phyloP scores from a whole-genome alignment of 1,140 invertebrate genomes.

The Sitobion miscanthi region DNA sequence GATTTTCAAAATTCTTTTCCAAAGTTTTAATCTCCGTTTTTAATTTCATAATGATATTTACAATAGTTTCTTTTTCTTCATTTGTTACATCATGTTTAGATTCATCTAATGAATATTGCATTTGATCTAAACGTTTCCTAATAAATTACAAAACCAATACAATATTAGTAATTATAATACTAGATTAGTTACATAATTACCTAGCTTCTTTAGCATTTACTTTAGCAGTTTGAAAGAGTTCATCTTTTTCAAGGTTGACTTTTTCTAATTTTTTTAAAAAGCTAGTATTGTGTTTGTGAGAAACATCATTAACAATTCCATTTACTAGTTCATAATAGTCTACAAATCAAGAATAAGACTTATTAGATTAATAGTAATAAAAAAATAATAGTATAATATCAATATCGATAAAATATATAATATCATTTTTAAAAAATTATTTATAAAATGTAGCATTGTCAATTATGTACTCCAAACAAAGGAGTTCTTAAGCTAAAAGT shows the following conservation, averaged over 20 bases:
- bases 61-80: conserved; percentile 23
- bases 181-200: conserved; percentile 56
- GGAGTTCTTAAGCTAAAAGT: background rate
- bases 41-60: conserved; percentile 70
- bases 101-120: background rate
- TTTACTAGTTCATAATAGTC: conserved; percentile 58
- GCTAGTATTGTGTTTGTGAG: conserved; percentile 57
- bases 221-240: conserved; percentile 66
- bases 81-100: background rate
- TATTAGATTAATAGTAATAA: background rate
- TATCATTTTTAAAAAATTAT: background rate
- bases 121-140: conserved; percentile 31
- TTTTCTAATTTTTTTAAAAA: conserved; percentile 65
- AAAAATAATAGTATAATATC: background rate
- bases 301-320: conserved; percentile 58
- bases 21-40: conserved; percentile 68
- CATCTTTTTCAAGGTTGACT: conserved; percentile 66
- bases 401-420: background rate
- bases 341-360: conserved; percentile 55
- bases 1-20: conserved; percentile 68
- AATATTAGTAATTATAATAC: background rate
- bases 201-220: conserved; percentile 62
- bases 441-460: too few relatives aligned
- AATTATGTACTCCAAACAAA: background rate
- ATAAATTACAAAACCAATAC: background rate